Conservation (phyloP, 2,797 vertebrate species). For the Meda fulgida region DNA sequence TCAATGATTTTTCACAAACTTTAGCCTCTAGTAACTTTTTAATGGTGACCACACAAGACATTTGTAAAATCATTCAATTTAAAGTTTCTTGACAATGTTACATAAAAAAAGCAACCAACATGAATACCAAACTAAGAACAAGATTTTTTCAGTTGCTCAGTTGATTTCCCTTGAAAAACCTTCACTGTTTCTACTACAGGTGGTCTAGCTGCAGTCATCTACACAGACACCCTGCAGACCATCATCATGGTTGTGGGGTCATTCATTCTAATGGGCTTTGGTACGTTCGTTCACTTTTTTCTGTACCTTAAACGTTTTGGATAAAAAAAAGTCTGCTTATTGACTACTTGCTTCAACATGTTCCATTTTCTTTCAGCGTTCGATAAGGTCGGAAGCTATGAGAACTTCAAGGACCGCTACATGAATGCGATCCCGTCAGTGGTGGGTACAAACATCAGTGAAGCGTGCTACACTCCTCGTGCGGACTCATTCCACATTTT, state of each 20-base stretch:
- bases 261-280: constrained; percentile 89
- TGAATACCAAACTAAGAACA: too few species aligned
- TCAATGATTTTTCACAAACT: too few species aligned
- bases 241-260: constrained; percentile 92
- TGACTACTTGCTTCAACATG: not conserved
- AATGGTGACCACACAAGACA: too few species aligned
- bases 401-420: constrained; percentile 81
- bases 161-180: too few species aligned
- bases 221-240: constrained; percentile 94
- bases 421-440: constrained; percentile 82
- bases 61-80: too few species aligned
- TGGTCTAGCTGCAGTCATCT: constrained; percentile 94
- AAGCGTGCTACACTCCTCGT: constrained; percentile 83
- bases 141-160: too few species aligned
- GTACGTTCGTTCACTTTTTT: constrained; percentile 68
- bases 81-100: too few species aligned
- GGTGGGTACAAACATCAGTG: constrained; percentile 55
- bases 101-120: too few species aligned
- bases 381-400: constrained; percentile 85
- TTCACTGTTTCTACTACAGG: constrained; percentile 72
- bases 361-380: constrained; percentile 72
- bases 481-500: constrained; percentile 90
- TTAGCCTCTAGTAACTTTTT: too few species aligned
- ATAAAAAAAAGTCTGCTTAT: not conserved
- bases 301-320: not conserved